Conservation (phyloP, 2,888 invertebrate genomes). For the Sussaba pulchella region DNA sequence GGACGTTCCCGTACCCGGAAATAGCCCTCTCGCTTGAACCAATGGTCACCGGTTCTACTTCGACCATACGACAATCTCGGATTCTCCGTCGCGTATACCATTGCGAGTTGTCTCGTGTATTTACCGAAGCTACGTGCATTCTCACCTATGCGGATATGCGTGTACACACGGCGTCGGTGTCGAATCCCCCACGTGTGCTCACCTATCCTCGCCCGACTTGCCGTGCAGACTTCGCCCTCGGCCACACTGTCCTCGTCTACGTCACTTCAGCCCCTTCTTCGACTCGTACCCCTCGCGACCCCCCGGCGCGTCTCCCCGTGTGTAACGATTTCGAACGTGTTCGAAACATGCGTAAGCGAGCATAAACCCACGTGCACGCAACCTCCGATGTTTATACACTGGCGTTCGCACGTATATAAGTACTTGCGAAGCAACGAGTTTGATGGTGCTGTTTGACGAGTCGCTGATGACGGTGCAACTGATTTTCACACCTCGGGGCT, state of each 20-base stretch:
- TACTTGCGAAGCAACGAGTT: constrained; percentile 9
- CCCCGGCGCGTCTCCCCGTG: not conserved
- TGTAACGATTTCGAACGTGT: constrained; percentile 21
- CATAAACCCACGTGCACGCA: constrained; percentile 55
- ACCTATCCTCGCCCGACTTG: constrained; percentile 28
- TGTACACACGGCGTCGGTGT: constrained; percentile 13
- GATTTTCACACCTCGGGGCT: constrained; percentile 32
- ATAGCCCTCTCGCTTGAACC: constrained; percentile 66
- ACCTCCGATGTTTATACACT: constrained; percentile 1
- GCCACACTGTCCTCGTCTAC: constrained; percentile 26
- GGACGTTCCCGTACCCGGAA: constrained; percentile 61
- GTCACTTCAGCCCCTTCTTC: not conserved
- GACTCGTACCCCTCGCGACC: not conserved
- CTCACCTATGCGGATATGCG: constrained; percentile 47
- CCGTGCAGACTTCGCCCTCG: constrained; percentile 20
- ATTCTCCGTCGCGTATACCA: constrained; percentile 50
- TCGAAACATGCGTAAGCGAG: constrained; percentile 42
- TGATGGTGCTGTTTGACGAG: constrained; percentile 32
- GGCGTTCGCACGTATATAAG: not conserved
- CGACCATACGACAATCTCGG: constrained; percentile 31
- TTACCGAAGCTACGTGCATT: constrained; percentile 51
- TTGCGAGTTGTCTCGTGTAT: constrained; percentile 51
- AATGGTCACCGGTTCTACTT: constrained; percentile 24
- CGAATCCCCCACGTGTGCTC: constrained; percentile 50
- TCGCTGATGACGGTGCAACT: constrained; percentile 29